phyloP scores from a whole-genome alignment of 2,113 vertebrate species.

The Hyaena hyaena region DNA sequence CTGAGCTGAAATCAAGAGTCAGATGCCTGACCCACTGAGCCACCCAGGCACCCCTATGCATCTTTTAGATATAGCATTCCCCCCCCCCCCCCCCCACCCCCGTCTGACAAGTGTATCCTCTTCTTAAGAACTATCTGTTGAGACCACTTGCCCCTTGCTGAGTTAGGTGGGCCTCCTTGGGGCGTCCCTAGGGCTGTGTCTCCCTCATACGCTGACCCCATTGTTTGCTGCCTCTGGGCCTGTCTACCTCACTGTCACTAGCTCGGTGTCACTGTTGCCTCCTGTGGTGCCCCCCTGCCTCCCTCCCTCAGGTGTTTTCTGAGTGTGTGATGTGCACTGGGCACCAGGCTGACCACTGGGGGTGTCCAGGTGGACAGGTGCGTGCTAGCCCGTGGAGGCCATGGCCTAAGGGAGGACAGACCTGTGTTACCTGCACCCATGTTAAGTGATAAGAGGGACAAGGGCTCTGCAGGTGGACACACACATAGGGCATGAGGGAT shows the following conservation, averaged over 20 bases:
- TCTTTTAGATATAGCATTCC: background rate
- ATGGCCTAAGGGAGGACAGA: background rate
- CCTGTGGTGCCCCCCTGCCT: background rate
- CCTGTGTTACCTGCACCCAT: rapidly evolving
- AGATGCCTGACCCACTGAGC: no score
- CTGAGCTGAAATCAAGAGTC: no score
- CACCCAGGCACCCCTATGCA: no score
- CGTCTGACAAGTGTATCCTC: background rate
- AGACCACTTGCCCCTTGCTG: background rate
- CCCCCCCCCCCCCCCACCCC: no score
- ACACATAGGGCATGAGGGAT: rapidly evolving
- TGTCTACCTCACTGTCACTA: background rate
- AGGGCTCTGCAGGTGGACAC: background rate
- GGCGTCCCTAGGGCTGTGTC: background rate
- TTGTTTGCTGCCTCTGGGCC: background rate
- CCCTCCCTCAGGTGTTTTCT: background rate
- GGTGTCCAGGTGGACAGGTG: background rate
- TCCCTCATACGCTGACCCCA: background rate
- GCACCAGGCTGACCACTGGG: background rate
- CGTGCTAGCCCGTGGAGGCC: background rate
- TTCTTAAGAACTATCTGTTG: background rate
- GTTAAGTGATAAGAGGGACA: background rate
- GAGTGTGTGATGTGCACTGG: rapidly evolving
- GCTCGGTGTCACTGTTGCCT: background rate
- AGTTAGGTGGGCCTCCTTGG: background rate